Evolutionary conservation across 2,797 vertebrate species (phyloP), one percentile per base, ranked within the genome.

Genomic region (Ptychadena robeensis): DNA sequence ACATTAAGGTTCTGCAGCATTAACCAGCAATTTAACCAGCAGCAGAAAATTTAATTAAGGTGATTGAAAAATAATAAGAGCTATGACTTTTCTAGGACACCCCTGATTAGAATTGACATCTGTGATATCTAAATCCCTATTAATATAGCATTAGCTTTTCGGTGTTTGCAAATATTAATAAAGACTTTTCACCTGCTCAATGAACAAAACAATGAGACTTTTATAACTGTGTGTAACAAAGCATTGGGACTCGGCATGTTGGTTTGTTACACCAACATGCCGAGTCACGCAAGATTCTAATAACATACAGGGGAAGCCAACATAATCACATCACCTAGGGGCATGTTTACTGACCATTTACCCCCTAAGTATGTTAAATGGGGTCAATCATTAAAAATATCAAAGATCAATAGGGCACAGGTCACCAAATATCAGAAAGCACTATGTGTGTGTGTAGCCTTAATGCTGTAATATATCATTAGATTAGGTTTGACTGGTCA

Each of bases 11-110:
- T 77, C 7, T 77, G 63, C 63, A 31, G 44, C 44, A 79, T 79
- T 82, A 82, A 67, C 44, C 28, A 38, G 31, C 44, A 75, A 73
- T 82, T 82, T 68, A 82, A 40, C 63, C 72, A 59, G 31, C 31
- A 61, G 40, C 10, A 25, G 37, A 34, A 53, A 73, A 25, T 73
- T 30, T 57, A 61, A 74, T 74, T 74, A 74, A 38, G 34, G 32
- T 34, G 40, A 81, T 74, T 67, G 18, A 32, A 63, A 61, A 57
- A 81, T 75, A 74, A 66, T 38, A 59, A 22, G 61, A 68, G 72
- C 31, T 31, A 22, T 74, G 79, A 44, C 28, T 57, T 57, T 28
- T 71, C 44, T 25, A 38, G 31, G 18, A 65, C 38, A 64, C 30
- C n/a, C 18, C 18, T 59, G 40, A 66, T 82, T 68, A 74, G 25